These are phyloP conservation scores for Thalassarche chlororhynchos DNA, from an alignment of 2,113 vertebrate species.

Conservation along the genomic window DNA sequence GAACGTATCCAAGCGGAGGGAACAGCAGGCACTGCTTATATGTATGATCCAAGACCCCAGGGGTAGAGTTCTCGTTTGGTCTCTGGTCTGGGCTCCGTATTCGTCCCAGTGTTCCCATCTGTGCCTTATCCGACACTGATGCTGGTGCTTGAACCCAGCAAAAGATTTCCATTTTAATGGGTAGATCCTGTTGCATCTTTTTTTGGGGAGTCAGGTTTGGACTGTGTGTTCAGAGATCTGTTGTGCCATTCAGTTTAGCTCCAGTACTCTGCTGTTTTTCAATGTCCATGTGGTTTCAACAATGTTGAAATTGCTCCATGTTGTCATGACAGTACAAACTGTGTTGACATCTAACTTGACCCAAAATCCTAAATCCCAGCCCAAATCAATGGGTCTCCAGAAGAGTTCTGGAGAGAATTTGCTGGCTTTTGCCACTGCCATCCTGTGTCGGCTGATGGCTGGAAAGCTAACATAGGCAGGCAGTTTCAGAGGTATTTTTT, in stretches of 20 bases:
- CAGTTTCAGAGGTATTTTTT: not conserved
- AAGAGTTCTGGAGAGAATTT: not conserved
- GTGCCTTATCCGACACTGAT: not conserved
- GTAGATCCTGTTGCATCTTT: not conserved
- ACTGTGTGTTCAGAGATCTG: not conserved
- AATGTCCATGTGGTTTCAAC: not conserved
- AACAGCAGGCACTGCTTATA: not conserved
- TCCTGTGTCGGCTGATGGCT: not conserved
- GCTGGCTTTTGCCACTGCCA: not conserved
- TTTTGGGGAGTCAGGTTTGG: not conserved
- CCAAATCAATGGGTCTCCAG: not conserved
- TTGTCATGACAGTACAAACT: not conserved
- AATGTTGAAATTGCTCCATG: not conserved
- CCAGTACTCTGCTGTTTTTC: not conserved
- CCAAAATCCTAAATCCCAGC: not conserved
- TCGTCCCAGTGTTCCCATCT: not conserved
- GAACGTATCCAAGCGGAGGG: accelerated
- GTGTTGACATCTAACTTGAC: not conserved
- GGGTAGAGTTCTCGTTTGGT: not conserved
- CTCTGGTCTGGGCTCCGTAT: not conserved
- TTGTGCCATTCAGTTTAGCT: not conserved
- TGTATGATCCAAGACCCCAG: not conserved
- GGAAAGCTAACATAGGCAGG: not conserved
- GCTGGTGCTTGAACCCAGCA: not conserved
- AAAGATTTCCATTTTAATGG: not conserved